Evolutionary conservation across 2,113 vertebrate genomes (phyloP), one percentile per base, ranked within the genome.

Genomic region (Paramisgurnus dabryanus): DNA sequence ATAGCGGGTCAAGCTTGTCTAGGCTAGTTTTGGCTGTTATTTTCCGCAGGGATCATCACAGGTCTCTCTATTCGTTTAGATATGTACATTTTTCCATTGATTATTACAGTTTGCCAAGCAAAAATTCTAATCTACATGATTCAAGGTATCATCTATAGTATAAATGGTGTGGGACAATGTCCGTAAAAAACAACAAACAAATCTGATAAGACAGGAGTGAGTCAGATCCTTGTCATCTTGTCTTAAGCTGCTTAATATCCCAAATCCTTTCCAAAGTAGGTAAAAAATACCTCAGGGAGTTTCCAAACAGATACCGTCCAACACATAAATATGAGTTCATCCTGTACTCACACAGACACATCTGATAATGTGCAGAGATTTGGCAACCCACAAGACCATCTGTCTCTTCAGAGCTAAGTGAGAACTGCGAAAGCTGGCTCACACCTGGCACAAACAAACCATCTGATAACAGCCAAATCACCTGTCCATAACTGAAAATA

Each of bases 381-480:
- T 67, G 68, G 69, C 69, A 57, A 39, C 49, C 63, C 69, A 58
- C 39, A 73, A 55, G 69, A 72, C 69, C 60, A 73, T 80, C 79
- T 80, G 68, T 72, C 58, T 65, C 67, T 18, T 78, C 67, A 50
- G 57, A 17, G 53, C 67, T 47, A 7, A 9, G 17, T 50, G 43
- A 63, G 41, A 58, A 72, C 15, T 43, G 3, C 11, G 2, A 8
- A 58, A n/a, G 1, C 69, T 73, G 49, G 49, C 61, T 34, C 22
- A 63, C 79, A 66, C 61, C 61, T 80, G 39, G 39, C 40, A 61
- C 71, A 13, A 4, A 39, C 34, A 7, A 60, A 9, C 22, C 15
- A 8, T 39, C 45, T 50, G 60, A 64, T 45, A 27, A 72, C 45
- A n/a, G 47, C 78, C 60, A 64, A 73, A 53, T 73, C 61, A 73